Conservation (phyloP, 2,888 invertebrate species). For the Andrena hattorfiana region DNA sequence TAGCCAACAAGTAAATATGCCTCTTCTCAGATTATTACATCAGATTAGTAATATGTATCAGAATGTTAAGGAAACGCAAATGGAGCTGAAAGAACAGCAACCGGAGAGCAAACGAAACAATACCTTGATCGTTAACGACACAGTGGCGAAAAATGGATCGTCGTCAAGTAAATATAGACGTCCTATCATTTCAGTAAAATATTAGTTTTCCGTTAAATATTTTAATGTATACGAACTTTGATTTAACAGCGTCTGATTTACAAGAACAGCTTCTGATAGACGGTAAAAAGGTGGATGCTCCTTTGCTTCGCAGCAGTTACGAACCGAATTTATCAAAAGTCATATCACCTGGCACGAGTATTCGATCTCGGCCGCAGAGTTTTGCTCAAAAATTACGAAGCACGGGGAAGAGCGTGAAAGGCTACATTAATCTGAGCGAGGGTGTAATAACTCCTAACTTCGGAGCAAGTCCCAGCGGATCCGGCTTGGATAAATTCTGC, state of each 20-base stretch:
- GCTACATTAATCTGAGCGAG: slow-evolving; percentile 93
- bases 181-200: background rate
- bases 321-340: slow-evolving; percentile 80
- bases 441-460: slow-evolving; percentile 90
- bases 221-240: slow-evolving; percentile 30
- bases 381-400: slow-evolving; percentile 95
- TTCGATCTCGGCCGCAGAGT: slow-evolving; percentile 91
- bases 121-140: slow-evolving; percentile 83
- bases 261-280: slow-evolving; percentile 87
- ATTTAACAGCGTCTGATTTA: slow-evolving; percentile 87
- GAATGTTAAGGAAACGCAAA: slow-evolving; percentile 97
- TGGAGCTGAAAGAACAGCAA: slow-evolving; percentile 93
- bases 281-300: slow-evolving; percentile 80
- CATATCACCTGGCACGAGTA: slow-evolving; percentile 87
- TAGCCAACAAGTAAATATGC: slow-evolving; percentile 99
- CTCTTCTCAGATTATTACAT: slow-evolving; percentile 94
- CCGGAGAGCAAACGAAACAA: slow-evolving; percentile 83
- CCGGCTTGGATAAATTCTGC: slow-evolving; percentile 86
- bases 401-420: slow-evolving; percentile 94
- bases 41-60: slow-evolving; percentile 99
- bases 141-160: slow-evolving; percentile 87
- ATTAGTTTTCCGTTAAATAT: background rate
- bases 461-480: slow-evolving; percentile 88
- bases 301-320: slow-evolving; percentile 74
- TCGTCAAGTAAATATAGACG: slow-evolving; percentile 86